Evolutionary conservation across 2,797 vertebrate species (phyloP), one percentile per base, ranked within the genome.

Genomic region (Bovichtus variegatus): DNA sequence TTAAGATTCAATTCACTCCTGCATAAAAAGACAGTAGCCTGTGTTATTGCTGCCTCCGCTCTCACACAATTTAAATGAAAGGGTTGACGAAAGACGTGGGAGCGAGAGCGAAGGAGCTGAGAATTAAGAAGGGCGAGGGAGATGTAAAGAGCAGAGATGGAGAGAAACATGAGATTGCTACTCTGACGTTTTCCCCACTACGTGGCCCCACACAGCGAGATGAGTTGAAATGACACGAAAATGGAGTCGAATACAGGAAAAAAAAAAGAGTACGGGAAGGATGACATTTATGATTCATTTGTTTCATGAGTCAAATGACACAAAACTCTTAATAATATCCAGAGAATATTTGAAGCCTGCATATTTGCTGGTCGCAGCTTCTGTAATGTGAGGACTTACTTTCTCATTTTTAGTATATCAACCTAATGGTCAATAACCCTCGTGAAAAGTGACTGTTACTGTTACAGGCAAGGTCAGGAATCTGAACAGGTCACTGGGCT

Each of bases 1-100:
- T 3, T 74, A 4, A 34, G 72, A 82, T 82, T 62, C 65, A 71
- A 69, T 60, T 76, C 71, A 31, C n/a, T 66, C 21, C 6, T 13
- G 31, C 13, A 29, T 50, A 27, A 69, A 69, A 40, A 36, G 49
- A 64, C 34, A 79, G 47, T 50, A 43, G 50, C 6, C 19, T 73
- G 49, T 23, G 47, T 75, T 74, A 64, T 54, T 77, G 50, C 57
- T 66, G 10, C 50, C n/a, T 57, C 44, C 3, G 10, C 27, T 63
- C 47, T 59, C 36, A 43, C 34, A 57, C 34, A 55, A 71, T 64
- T 55, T 27, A 69, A 77, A 73, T 19, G 23, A 74, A 80, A 78
- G 75, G 60, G 51, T 80, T 68, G 61, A 76, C 43, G 34, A 60
- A 60, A 38, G 46, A 41, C 7, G 59, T 0, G 2, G 53, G 34